A percentile compares a stretch with the other conserved stretches of the same genome.
These are phyloP conservation scores for Molanna angustata DNA, from an alignment of 2,888 invertebrate genomes.

Conservation along the genomic window DNA sequence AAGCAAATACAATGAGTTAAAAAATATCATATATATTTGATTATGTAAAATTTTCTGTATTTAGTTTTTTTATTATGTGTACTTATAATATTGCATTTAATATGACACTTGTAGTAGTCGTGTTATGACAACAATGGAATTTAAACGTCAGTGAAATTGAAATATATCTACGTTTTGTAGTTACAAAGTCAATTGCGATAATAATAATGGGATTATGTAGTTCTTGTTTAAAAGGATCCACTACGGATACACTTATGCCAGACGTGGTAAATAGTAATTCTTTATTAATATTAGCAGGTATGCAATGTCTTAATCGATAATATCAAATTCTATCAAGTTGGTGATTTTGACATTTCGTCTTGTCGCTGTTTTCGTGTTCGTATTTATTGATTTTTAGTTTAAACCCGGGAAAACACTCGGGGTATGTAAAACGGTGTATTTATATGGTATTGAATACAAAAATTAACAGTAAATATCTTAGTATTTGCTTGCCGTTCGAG, in stretches of 20 bases:
- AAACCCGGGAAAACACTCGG: too few relatives aligned
- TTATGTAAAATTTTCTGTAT: too few relatives aligned
- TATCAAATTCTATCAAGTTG: conserved; percentile 8
- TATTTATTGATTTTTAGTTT: conserved; percentile 25
- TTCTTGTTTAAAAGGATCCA: conserved; percentile 56
- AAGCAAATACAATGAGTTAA: too few relatives aligned
- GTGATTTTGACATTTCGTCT: conserved; percentile 14
- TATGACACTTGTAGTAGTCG: too few relatives aligned
- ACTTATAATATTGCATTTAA: too few relatives aligned
- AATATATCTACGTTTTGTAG: not conserved
- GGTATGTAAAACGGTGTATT: too few relatives aligned
- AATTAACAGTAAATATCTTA: too few relatives aligned
- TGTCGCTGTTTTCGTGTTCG: conserved; percentile 24
- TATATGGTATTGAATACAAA: too few relatives aligned
- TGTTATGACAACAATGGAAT: not conserved
- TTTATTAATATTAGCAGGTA: not conserved
- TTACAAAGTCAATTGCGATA: not conserved
- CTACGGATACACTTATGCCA: conserved; percentile 57
- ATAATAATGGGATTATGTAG: conserved; percentile 49
- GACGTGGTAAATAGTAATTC: conserved; percentile 50
- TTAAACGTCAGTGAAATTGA: not conserved
- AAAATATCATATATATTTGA: too few relatives aligned
- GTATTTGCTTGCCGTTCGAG: too few relatives aligned
- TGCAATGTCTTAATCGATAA: not conserved
- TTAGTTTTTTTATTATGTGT: too few relatives aligned